A percentile compares a stretch with the other conserved stretches of the same genome.
These are phyloP conservation scores for Strigamia maritima DNA, from an alignment of 2,888 invertebrate species.

Conservation along the genomic window DNA sequence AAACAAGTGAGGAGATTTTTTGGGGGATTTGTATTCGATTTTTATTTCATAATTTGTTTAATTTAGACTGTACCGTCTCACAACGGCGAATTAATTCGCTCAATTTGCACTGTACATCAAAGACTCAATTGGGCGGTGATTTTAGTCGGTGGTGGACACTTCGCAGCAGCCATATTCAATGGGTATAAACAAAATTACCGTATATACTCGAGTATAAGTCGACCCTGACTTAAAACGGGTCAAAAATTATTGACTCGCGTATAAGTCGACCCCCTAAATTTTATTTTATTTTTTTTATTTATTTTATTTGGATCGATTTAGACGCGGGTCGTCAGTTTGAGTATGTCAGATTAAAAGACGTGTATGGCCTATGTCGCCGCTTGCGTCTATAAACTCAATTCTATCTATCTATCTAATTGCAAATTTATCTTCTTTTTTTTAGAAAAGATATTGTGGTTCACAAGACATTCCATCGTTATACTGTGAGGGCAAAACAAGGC, in stretches of 20 bases:
- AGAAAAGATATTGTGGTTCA: constrained; percentile 57
- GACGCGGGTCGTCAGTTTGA: too few species aligned
- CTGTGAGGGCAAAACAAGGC: constrained; percentile 78
- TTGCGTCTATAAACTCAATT: too few species aligned
- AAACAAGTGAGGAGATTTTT: constrained; percentile 49
- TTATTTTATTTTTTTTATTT: too few species aligned
- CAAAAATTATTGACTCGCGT: too few species aligned
- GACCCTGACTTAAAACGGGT: too few species aligned
- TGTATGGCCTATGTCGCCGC: too few species aligned
- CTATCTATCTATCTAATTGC: too few species aligned
- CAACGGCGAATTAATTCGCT: constrained; percentile 50
- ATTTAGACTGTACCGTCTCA: constrained; percentile 50
- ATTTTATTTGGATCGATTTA: too few species aligned
- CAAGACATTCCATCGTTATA: constrained; percentile 82
- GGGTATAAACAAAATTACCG: constrained; percentile 45
- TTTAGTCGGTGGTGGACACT: constrained; percentile 81
- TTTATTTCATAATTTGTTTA: constrained; percentile 29
- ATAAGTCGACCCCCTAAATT: too few species aligned
- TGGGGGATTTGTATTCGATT: neutral
- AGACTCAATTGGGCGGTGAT: constrained; percentile 68
- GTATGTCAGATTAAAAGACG: too few species aligned
- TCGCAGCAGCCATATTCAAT: constrained; percentile 68
- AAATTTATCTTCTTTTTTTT: neutral
- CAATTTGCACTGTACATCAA: constrained; percentile 49
- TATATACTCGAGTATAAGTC: too few species aligned